Evolutionary conservation across 2,113 vertebrate genomes (phyloP).

Genomic region (Salminus brasiliensis): DNA sequence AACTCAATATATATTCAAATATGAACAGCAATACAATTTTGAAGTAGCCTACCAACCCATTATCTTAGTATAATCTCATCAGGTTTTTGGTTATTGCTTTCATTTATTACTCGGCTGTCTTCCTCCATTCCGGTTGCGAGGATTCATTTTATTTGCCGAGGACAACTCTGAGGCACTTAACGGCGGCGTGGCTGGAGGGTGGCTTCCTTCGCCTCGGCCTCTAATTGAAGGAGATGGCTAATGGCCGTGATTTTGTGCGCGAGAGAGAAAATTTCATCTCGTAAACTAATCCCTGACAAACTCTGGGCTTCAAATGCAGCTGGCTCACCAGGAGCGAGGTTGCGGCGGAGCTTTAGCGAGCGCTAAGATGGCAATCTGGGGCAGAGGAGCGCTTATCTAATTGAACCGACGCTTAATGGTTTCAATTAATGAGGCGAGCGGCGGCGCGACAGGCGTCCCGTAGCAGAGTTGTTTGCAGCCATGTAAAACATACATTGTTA

Average conservation of each 20-base stretch:
- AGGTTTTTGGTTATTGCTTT: slow-evolving; percentile 55
- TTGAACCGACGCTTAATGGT: slow-evolving; percentile 43
- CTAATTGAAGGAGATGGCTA: slow-evolving; percentile 45
- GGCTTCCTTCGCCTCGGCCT: neutral
- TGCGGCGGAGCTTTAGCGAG: neutral
- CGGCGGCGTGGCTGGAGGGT: slow-evolving; percentile 20
- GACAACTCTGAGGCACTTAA: slow-evolving; percentile 40
- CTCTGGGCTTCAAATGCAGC: slow-evolving; percentile 16
- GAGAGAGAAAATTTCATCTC: slow-evolving; percentile 41
- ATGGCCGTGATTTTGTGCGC: slow-evolving; percentile 34
- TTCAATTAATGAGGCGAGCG: slow-evolving; percentile 50
- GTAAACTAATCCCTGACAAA: slow-evolving; percentile 31
- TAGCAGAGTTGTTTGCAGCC: slow-evolving; percentile 1
- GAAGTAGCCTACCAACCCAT: slow-evolving; percentile 49
- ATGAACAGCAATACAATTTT: slow-evolving; percentile 47
- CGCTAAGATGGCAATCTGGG: slow-evolving; percentile 33
- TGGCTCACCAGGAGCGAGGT: neutral
- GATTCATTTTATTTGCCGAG: slow-evolving; percentile 44
- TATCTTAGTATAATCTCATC: slow-evolving; percentile 56
- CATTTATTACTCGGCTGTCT: slow-evolving; percentile 52
- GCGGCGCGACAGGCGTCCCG: slow-evolving; percentile 37
- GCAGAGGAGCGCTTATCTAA: slow-evolving; percentile 50
- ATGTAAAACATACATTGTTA: slow-evolving; percentile 35
- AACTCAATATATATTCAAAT: slow-evolving; percentile 62
- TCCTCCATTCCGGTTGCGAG: slow-evolving; percentile 13